Conservation (phyloP, 2,797 vertebrate species). For the Agapornis canus region DNA sequence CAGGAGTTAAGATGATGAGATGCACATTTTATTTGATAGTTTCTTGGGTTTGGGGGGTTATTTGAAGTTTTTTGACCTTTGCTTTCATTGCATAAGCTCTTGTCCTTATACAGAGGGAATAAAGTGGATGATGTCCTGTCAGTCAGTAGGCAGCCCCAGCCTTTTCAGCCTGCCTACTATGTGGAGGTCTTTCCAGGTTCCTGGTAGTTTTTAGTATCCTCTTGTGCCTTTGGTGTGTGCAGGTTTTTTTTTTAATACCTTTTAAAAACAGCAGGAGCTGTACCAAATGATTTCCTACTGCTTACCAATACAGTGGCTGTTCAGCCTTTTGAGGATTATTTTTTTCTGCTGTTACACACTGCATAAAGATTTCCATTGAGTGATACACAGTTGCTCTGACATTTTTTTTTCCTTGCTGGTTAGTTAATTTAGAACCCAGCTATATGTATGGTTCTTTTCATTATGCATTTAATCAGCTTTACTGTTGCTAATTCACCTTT, state of each 20-base stretch:
- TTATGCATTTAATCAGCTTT: constrained; percentile 49
- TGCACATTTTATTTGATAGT: not conserved
- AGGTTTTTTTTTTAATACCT: not conserved
- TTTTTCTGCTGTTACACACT: constrained; percentile 1
- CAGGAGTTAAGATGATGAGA: not conserved
- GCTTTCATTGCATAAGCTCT: not conserved
- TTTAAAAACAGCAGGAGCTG: constrained; percentile 43
- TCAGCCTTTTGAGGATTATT: not conserved
- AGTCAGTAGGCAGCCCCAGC: not conserved
- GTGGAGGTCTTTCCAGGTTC: not conserved
- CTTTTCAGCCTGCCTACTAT: not conserved
- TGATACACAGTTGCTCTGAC: not conserved
- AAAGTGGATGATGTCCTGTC: not conserved
- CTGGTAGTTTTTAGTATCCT: not conserved
- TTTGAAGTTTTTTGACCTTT: not conserved
- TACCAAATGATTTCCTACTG: constrained; percentile 17
- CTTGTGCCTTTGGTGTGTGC: not conserved
- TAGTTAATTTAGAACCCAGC: constrained; percentile 53
- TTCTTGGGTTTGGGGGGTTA: not conserved
- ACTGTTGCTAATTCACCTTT: constrained; percentile 37
- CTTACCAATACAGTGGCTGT: not conserved
- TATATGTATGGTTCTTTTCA: constrained; percentile 32
- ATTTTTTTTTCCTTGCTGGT: not conserved
- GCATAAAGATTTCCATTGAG: constrained; percentile 47
- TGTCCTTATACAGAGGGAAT: not conserved